phyloP scores from a whole-genome alignment of 2,888 invertebrate species.

The Eugnorisma glareosa region DNA sequence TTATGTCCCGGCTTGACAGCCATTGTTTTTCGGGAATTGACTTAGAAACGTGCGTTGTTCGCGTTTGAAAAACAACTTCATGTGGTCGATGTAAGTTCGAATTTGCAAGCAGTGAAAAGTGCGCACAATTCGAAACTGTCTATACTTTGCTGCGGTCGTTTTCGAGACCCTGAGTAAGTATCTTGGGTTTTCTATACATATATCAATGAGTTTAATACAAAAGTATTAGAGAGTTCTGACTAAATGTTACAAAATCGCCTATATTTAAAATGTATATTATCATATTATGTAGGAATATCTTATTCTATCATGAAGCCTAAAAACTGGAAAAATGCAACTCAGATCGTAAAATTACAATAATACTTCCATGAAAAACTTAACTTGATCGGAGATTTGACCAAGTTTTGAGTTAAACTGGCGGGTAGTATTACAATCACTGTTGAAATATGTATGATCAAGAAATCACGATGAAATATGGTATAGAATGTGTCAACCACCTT shows the following conservation, averaged over 20 bases:
- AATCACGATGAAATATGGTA: neutral
- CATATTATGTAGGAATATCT: conserved; percentile 10
- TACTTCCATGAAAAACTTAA: conserved; percentile 11
- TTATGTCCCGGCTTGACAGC: neutral
- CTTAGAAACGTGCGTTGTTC: no score
- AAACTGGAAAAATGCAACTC: conserved; percentile 32
- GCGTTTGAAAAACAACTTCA: neutral
- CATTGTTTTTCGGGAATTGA: neutral
- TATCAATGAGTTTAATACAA: conserved; percentile 27
- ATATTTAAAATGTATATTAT: conserved; percentile 2
- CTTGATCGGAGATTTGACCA: neutral
- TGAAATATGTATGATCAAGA: neutral
- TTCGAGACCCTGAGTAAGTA: neutral
- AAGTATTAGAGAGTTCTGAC: conserved; percentile 29
- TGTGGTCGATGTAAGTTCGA: neutral
- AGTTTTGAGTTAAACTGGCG: neutral
- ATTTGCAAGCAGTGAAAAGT: neutral
- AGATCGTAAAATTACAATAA: conserved; percentile 43
- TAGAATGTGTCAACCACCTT: neutral
- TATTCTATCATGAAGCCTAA: conserved; percentile 25
- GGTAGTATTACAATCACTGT: neutral
- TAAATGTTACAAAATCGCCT: conserved; percentile 31
- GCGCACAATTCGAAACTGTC: neutral
- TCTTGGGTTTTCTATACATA: neutral
- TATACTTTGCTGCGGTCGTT: neutral